Percentiles rank a stretch among this genome's conserved stretches.
phyloP scores from a whole-genome alignment of 2,797 vertebrate genomes.

The Sphaeramia orbicularis region DNA sequence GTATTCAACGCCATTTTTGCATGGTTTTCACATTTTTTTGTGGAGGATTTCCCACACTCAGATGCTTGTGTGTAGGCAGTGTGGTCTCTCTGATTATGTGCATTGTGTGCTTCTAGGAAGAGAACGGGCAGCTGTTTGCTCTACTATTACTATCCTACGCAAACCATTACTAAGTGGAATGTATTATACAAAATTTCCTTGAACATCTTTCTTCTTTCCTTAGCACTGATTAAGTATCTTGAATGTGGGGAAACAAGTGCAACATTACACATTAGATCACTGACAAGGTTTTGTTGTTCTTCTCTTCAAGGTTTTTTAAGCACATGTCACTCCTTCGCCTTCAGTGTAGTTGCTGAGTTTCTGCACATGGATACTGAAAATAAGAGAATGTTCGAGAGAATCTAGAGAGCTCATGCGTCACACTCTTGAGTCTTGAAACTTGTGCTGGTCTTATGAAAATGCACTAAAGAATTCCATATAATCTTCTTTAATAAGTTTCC shows the following conservation, averaged over 20 bases:
- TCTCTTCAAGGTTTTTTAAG: neutral
- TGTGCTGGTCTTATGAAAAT: constrained; percentile 63
- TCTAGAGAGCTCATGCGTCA: constrained; percentile 43
- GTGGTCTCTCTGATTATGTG: constrained; percentile 34
- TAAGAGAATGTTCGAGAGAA: constrained; percentile 30
- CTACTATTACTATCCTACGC: constrained; percentile 37
- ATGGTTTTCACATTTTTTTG: constrained; percentile 15
- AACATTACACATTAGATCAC: neutral
- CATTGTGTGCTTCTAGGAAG: constrained; percentile 28
- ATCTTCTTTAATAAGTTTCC: constrained; percentile 76
- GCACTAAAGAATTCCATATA: constrained; percentile 75
- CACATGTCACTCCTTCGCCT: neutral
- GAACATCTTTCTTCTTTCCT: neutral
- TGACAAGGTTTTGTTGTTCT: neutral
- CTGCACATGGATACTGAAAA: constrained; percentile 6
- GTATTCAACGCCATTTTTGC: constrained; percentile 7
- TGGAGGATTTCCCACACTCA: constrained; percentile 35
- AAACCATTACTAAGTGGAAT: constrained; percentile 22
- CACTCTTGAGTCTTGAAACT: constrained; percentile 52
- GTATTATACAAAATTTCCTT: constrained; percentile 14
- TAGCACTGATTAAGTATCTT: neutral
- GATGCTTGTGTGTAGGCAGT: constrained; percentile 41
- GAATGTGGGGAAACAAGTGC: neutral
- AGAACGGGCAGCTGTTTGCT: constrained; percentile 38
- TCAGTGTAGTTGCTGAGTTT: neutral